Conservation (phyloP, 1,140 invertebrate species). For the Orius insidiosus region DNA sequence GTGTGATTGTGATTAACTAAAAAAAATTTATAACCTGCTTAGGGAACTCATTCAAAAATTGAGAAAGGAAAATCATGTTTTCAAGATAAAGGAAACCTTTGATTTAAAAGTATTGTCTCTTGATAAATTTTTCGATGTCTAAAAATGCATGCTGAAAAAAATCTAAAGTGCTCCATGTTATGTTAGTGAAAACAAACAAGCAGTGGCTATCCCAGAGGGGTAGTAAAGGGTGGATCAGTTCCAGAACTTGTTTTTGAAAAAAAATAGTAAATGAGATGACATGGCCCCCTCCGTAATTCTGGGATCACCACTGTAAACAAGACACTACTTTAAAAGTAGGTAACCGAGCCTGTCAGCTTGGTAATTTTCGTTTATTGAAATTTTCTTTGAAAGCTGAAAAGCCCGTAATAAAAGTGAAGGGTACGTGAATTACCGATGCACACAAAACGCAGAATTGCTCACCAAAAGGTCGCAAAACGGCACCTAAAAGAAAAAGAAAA, state of each 20-base stretch:
- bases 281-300: neutral
- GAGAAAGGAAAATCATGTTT: no score
- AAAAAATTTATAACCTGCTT: no score
- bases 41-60: no score
- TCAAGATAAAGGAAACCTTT: no score
- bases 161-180: neutral
- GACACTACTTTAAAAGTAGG: constrained; percentile 3
- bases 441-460: constrained; percentile 81
- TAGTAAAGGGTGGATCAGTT: neutral
- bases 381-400: constrained; percentile 4
- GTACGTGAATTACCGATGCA: constrained; percentile 55
- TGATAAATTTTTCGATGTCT: no score
- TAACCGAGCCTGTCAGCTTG: constrained; percentile 1
- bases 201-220: neutral
- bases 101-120: no score
- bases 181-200: neutral
- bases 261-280: no score
- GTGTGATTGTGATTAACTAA: no score
- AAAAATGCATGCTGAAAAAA: no score
- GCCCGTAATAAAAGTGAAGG: constrained; percentile 10
- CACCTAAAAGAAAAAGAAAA: constrained; percentile 59
- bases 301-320: neutral
- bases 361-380: neutral
- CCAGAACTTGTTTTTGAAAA: no score
- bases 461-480: constrained; percentile 74